Percentiles rank a stretch among this genome's conserved stretches.
phyloP scores from a whole-genome alignment of 2,888 invertebrate genomes.

The Drosophila kokeensis region DNA sequence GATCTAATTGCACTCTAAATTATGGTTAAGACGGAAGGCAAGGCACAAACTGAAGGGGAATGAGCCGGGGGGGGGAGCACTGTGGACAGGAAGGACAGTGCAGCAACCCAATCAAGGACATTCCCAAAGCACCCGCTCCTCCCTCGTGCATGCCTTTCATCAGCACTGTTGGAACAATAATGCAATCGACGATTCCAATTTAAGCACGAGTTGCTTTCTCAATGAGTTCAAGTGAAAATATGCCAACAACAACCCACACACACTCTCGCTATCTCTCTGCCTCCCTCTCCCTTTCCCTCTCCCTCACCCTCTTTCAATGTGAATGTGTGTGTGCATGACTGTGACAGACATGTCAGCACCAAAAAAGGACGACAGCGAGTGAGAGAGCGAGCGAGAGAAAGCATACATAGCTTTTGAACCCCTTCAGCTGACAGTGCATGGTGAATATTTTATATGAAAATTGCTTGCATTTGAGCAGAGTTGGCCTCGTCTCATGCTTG shows the following conservation, averaged over 20 bases:
- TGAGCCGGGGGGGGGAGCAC: fast-evolving
- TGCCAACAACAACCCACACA: constrained; percentile 11
- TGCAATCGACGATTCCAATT: constrained; percentile 74
- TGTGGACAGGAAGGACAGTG: neutral
- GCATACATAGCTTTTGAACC: constrained; percentile 18
- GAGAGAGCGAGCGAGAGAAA: neutral
- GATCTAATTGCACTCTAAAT: constrained; percentile 58
- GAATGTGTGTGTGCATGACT: neutral
- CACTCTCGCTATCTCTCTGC: neutral
- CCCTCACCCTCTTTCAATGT: neutral
- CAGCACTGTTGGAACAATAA: constrained; percentile 51
- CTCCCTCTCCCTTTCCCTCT: neutral
- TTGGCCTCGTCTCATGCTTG: neutral
- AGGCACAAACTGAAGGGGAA: neutral
- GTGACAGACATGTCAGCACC: constrained; percentile 5
- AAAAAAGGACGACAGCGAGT: neutral
- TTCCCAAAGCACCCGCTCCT: neutral
- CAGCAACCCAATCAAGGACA: constrained; percentile 1
- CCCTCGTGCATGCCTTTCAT: constrained; percentile 11
- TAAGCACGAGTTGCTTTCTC: constrained; percentile 74
- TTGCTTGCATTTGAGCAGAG: neutral
- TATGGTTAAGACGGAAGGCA: neutral
- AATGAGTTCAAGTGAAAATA: constrained; percentile 58
- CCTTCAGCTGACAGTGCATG: constrained; percentile 35
- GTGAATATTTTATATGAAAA: neutral